Evolutionary conservation across 1,140 invertebrate genomes (phyloP).

Genomic region (Magallana gigas): DNA sequence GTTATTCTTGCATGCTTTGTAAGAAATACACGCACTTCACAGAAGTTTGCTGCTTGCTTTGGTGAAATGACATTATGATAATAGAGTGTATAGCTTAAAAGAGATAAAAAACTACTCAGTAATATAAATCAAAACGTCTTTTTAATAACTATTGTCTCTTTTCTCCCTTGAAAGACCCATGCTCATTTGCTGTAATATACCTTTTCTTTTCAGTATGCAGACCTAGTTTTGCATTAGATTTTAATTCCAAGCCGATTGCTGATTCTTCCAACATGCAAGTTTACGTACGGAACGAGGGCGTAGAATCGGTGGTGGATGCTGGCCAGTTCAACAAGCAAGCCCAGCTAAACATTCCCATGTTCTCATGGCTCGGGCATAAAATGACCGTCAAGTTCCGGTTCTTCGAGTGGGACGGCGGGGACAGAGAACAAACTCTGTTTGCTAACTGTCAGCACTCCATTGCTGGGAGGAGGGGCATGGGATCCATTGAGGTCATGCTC

Average conservation of each 20-base stretch:
- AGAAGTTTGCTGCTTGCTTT: too few species aligned
- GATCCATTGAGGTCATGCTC: not conserved
- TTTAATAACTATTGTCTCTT: too few species aligned
- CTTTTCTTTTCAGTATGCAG: slow-evolving; percentile 15
- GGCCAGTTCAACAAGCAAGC: slow-evolving; percentile 15
- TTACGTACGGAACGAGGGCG: not conserved
- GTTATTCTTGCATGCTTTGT: too few species aligned
- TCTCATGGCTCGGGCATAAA: not conserved
- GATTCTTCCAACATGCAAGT: not conserved
- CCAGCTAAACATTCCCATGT: not conserved
- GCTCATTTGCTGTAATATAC: too few species aligned
- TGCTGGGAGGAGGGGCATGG: not conserved
- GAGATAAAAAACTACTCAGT: too few species aligned
- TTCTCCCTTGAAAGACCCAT: too few species aligned
- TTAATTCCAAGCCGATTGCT: not conserved
- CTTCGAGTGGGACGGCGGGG: slow-evolving; percentile 12
- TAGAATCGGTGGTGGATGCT: not conserved
- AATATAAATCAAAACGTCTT: too few species aligned
- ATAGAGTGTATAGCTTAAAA: too few species aligned
- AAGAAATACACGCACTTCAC: too few species aligned
- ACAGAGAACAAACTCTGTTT: slow-evolving; percentile 10
- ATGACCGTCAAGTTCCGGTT: slow-evolving; percentile 15
- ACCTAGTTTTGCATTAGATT: slow-evolving; percentile 7
- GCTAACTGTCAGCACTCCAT: not conserved
- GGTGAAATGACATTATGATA: too few species aligned